Base-by-base conservation (phyloP, 2,113 vertebrate species). In the Ciconia maguari region DNA sequence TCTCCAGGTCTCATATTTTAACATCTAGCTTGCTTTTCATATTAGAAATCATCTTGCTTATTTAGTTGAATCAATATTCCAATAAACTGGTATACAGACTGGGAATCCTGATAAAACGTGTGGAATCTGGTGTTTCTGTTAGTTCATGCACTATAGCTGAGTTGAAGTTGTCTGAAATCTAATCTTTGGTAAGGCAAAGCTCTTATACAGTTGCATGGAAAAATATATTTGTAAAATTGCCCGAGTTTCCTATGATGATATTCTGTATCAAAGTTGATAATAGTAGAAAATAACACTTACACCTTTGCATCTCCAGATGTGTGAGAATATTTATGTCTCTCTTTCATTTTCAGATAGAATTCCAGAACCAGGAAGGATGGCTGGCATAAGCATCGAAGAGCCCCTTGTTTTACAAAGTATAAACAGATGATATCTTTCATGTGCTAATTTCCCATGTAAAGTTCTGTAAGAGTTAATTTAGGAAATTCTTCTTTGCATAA, bases 301-400 rank as follows among this genome's bases (percentile, higher is more conserved):
- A 34, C 77, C 14, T 71, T 54, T 90, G 65, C 6, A 48, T 60
- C 29, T 94, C 46, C 44, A 54, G 70, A 29, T 64, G 52, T 16
- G 11, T 75, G 27, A 86, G 34, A 68, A 6, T 66, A n/a, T 70
- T 92, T 65, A 60, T 69, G 65, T 75, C 51, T 75, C 8, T 92
- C 48, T 94, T 94, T 96, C 30, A 14, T 44, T 97, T 97, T 75
- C 96, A 98, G 98, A 61, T 69, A 75, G 83, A 71, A 87, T 80
- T 94, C 84, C 85, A 83, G 94, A 95, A 44, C 82, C 76, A 32
- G 94, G 93, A 75, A 83, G 41, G 27, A 71, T 52, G 70, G 81
- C 51, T 38, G 89, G 91, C 19, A n/a, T 8, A 0, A 57, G 36
- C 32, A 20, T 44, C 0, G 64, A 97, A 93, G 97, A 97, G 36